These are phyloP conservation scores for Glaucopsyche alexis DNA, from an alignment of 2,888 invertebrate species.

Conservation along the genomic window DNA sequence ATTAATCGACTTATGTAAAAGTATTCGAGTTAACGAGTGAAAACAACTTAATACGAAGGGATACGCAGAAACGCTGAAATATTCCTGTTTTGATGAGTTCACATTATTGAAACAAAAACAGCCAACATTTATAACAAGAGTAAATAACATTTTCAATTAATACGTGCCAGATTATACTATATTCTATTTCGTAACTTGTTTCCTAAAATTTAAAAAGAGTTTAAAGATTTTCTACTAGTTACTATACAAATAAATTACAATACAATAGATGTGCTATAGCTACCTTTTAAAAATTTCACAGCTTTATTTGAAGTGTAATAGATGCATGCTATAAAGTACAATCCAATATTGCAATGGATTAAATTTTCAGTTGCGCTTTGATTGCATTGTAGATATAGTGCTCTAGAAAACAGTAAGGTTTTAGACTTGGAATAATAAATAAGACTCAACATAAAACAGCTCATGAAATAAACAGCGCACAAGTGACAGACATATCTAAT, in stretches of 20 bases:
- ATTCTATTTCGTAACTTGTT: neutral
- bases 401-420: neutral
- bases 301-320: constrained; percentile 10
- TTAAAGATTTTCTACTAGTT: neutral
- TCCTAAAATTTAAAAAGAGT: neutral
- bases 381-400: neutral
- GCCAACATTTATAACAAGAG: neutral
- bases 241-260: neutral
- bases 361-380: constrained; percentile 20
- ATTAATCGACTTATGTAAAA: constrained; percentile 11
- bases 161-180: neutral
- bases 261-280: neutral
- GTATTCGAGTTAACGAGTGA: constrained; percentile 16
- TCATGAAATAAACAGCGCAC: neutral
- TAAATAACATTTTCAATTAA: neutral
- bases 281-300: constrained; percentile 1
- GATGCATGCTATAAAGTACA: constrained; percentile 17
- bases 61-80: neutral
- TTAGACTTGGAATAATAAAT: neutral
- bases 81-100: neutral
- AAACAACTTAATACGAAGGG: neutral
- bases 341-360: constrained; percentile 19
- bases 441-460: neutral
- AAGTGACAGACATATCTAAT: constrained; percentile 12
- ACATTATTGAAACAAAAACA: neutral